phyloP scores from a whole-genome alignment of 2,113 vertebrate genomes.

The Psittacula cyanocephala region DNA sequence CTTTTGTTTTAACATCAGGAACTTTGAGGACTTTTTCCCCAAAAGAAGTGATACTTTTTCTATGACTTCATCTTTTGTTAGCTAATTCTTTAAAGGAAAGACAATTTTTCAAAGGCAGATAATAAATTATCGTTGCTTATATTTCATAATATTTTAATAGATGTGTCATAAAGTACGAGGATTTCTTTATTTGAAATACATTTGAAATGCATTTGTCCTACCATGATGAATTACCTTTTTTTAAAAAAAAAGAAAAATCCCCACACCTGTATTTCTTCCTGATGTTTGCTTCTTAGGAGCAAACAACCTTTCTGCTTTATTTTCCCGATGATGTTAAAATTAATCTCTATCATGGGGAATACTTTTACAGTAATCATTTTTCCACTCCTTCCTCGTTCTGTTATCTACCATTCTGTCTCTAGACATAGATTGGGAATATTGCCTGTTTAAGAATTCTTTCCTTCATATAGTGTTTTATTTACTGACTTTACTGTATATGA shows the following conservation, averaged over 20 bases:
- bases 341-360: neutral
- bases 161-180: neutral
- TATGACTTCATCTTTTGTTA: neutral
- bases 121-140: neutral
- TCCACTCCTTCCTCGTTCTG: neutral
- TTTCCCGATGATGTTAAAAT: neutral
- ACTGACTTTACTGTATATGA: neutral
- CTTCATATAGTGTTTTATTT: neutral
- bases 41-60: neutral
- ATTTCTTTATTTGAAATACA: neutral
- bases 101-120: neutral
- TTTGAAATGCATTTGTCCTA: neutral
- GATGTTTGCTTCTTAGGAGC: neutral
- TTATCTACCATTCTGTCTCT: neutral
- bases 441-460: neutral
- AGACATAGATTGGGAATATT: accelerated
- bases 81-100: neutral
- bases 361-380: neutral
- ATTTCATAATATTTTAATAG: neutral
- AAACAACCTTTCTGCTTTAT: neutral
- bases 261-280: neutral
- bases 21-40: neutral
- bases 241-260: neutral
- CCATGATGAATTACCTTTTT: neutral
- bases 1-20: neutral